Conservation (phyloP, 2,113 vertebrate species). For the Neotragus pygmaeus region DNA sequence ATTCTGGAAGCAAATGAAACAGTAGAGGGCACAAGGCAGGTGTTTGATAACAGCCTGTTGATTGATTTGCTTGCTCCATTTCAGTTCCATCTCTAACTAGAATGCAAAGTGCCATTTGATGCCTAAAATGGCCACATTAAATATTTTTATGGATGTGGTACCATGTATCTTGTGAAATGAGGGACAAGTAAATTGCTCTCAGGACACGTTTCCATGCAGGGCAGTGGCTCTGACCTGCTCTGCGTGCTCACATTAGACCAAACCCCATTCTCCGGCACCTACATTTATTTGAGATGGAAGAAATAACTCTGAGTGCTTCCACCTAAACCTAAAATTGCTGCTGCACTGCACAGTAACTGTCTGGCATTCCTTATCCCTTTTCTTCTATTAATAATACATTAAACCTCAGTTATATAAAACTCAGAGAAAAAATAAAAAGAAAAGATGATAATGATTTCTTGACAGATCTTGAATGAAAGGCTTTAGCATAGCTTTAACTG, state of each 20-base stretch:
- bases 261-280: neutral
- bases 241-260: neutral
- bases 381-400: conserved; percentile 69
- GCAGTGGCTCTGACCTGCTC: neutral
- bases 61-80: neutral
- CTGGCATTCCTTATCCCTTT: neutral
- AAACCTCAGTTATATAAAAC: conserved; percentile 40
- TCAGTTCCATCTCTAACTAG: neutral
- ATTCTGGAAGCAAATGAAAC: neutral
- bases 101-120: neutral
- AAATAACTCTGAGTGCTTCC: neutral
- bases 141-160: neutral
- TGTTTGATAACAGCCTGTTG: neutral
- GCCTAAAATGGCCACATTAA: neutral
- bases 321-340: neutral
- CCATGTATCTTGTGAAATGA: neutral
- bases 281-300: conserved; percentile 28
- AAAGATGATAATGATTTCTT: conserved; percentile 64
- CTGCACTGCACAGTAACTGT: neutral
- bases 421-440: neutral
- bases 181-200: neutral
- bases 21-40: neutral
- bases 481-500: conserved; percentile 50
- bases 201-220: rapidly evolving
- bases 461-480: conserved; percentile 63